Evolutionary conservation across 2,888 invertebrate species (phyloP).

Genomic region (Nasonovia ribisnigri): DNA sequence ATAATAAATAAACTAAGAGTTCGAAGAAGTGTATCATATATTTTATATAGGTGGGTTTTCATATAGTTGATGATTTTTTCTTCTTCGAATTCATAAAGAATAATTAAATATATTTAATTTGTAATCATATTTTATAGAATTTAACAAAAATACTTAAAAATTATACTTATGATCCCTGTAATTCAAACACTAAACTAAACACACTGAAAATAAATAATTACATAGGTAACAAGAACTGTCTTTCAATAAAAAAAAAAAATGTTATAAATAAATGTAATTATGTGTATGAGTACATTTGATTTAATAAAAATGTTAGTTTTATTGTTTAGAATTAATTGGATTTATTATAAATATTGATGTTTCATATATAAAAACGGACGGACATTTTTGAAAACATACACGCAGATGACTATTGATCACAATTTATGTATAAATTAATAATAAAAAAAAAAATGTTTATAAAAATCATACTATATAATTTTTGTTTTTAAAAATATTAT

Average conservation of each 20-base stretch:
- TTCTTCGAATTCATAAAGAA: slow-evolving; percentile 45
- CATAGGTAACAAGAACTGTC: slow-evolving; percentile 56
- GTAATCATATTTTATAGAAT: slow-evolving; percentile 60
- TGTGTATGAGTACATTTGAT: slow-evolving; percentile 24
- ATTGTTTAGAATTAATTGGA: slow-evolving; percentile 37
- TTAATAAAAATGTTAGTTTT: slow-evolving; percentile 17
- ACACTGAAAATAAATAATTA: slow-evolving; percentile 57
- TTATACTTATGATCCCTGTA: slow-evolving; percentile 58
- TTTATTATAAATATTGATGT: slow-evolving; percentile 34
- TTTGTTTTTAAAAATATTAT: slow-evolving; percentile 25
- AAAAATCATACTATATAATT: slow-evolving; percentile 27
- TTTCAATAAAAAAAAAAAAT: slow-evolving; percentile 39
- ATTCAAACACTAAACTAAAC: slow-evolving; percentile 72
- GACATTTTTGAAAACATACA: slow-evolving; percentile 53
- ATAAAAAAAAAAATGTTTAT: slow-evolving; percentile 6
- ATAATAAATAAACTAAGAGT: slow-evolving; percentile 50
- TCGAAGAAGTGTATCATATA: slow-evolving; percentile 42
- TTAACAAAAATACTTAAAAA: slow-evolving; percentile 63
- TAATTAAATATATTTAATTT: slow-evolving; percentile 64
- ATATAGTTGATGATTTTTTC: slow-evolving; percentile 20
- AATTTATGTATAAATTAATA: slow-evolving; percentile 47
- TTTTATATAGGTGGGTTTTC: slow-evolving; percentile 39
- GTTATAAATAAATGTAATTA: neutral
- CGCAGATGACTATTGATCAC: slow-evolving; percentile 33
- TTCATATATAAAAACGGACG: slow-evolving; percentile 58